Evolutionary conservation across 2,113 vertebrate genomes (phyloP), one percentile per base, ranked within the genome.

Genomic region (Callochromis pleurospilus): DNA sequence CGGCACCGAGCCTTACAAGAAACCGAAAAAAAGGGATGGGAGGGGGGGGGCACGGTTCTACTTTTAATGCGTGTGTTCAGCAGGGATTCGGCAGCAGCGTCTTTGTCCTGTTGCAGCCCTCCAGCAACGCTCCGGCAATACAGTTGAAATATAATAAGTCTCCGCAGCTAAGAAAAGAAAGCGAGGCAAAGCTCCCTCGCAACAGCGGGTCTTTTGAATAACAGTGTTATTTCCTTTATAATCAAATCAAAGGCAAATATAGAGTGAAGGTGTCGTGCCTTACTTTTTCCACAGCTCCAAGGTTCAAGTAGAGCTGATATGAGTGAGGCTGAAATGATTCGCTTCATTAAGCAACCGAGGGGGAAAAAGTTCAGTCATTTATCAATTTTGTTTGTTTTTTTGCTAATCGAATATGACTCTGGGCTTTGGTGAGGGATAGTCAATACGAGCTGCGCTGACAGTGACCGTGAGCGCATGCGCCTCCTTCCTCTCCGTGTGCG

Each of bases 71-170:
- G 55, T 54, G 55, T 53, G 82, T 84, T 77, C 42, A 77, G 73
- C 45, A 12, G 73, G 73, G 73, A n/a, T 77, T 15, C 45, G 2
- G 42, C 45, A 49, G 73, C 73, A 51, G 73, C 3, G 1, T 75
- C 70, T 77, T 77, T 77, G 73, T 49, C 73, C 73, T 49, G 45
- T 49, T 77, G 68, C 62, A 45, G 75, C 55, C 80, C 75, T 56
- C 81, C 77, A 79, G 56, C 83, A 79, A 33, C 6, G 9, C 33
- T 33, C 13, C 6, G 19, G 65, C 19, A 42, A 9, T 24, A 24
- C 60, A 84, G 84, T 79, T 84, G 84, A 58, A 81, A 60, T 60
- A 79, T 87, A 88, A 86, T 51, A 60, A 92, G 81, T 42, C 38
- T 70, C 56, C 88, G 31, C 45, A 55, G 40, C 58, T 45, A 14